A percentile compares a stretch with the other conserved stretches of the same genome.
Conservation (phyloP, 2,797 vertebrate species). For the Ambastaia sidthimunki region DNA sequence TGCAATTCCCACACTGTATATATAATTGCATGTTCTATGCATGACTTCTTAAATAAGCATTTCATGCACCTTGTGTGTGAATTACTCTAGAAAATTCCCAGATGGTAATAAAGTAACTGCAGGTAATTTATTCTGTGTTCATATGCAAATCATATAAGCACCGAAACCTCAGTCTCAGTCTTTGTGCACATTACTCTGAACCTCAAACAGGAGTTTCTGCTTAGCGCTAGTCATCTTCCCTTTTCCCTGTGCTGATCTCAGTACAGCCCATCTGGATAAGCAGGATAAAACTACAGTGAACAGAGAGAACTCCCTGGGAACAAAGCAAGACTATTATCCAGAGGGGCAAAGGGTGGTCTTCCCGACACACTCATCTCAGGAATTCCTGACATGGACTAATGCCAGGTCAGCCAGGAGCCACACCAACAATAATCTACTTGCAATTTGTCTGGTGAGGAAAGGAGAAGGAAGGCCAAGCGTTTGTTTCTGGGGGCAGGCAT, state of each 20-base stretch:
- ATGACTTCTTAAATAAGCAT: neutral
- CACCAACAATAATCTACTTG: slow-evolving; percentile 39
- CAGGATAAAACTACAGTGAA: slow-evolving; percentile 22
- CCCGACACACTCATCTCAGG: slow-evolving; percentile 41
- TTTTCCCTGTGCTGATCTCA: slow-evolving; percentile 7
- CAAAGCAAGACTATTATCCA: slow-evolving; percentile 25
- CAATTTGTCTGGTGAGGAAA: slow-evolving; percentile 25
- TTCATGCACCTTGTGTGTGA: neutral
- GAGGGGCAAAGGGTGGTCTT: slow-evolving; percentile 40
- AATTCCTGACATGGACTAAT: slow-evolving; percentile 41
- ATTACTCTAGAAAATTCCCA: neutral
- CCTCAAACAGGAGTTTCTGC: slow-evolving; percentile 26
- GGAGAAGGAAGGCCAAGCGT: slow-evolving; percentile 5
- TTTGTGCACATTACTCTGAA: slow-evolving; percentile 9
- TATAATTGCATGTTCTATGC: no score
- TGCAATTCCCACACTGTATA: no score
- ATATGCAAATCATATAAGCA: slow-evolving; percentile 12
- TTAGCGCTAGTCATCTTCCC: neutral
- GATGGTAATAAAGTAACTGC: slow-evolving; percentile 35
- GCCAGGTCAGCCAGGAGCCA: slow-evolving; percentile 29
- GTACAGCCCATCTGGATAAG: slow-evolving; percentile 34
- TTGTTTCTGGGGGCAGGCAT: neutral
- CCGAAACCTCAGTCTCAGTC: slow-evolving; percentile 51
- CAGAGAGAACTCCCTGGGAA: slow-evolving; percentile 44
- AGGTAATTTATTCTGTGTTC: slow-evolving; percentile 21